Evolutionary conservation across 1,140 invertebrate genomes (phyloP), one percentile per base, ranked within the genome.

Genomic region (Atta colombica): DNA sequence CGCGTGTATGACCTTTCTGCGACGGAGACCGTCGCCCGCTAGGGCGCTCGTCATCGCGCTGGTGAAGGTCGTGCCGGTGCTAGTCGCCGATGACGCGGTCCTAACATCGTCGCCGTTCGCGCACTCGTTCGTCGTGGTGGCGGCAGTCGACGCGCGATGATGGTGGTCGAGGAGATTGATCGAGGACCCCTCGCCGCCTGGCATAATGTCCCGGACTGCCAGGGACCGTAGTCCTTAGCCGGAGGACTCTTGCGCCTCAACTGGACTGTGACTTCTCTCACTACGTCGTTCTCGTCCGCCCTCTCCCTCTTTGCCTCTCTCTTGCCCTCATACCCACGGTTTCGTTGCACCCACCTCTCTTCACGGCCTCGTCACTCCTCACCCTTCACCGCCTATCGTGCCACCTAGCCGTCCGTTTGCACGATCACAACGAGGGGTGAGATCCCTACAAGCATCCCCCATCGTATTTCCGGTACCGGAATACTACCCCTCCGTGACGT

Each of bases 1-100:
- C 91, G 96, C 96, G 90, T 96, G 95, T 90, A 97, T 96, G 92
- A 97, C 95, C 94, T 96, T 96, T 91, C 96, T 95, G 85, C 96
- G 94, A 90, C 95, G 93, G 63, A 96, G 92, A 85, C 94, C 94
- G 77, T 95, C 94, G 81, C 90, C 93, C 72, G 91, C 85, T 60
- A 87, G 77, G 77, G 74, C 88, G 72, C 60, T 87, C 53, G 88
- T 90, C 86, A 91, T 92, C 89, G 82, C 89, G 63, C 58, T 77
- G 61, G 45, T 39, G 72, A 78, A 68, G 85, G 78, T 87, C 84
- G 55, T 84, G 60, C 88, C 78, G 45, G 82, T 92, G 80, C n/a
- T 69, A 25, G 88, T 12, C 84, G 89, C 87, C 80, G 89, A 88
- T 63, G 91, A 80, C 69, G 90, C 66, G 55, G 58, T 87, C 53